phyloP scores from a whole-genome alignment of 2,888 invertebrate genomes.

The Nephrotoma guestfalica region DNA sequence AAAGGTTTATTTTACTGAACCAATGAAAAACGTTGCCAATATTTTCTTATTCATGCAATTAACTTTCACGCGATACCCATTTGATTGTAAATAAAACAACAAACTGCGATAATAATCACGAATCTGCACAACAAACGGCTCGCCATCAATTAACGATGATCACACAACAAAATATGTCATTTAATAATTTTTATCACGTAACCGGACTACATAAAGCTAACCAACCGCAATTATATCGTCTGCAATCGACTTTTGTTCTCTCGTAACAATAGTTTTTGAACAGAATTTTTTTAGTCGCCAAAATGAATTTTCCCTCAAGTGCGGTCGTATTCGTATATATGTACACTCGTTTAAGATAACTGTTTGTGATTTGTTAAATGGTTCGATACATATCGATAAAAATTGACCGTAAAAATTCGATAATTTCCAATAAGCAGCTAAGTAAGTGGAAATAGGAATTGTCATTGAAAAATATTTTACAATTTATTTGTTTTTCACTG shows the following conservation, averaged over 20 bases:
- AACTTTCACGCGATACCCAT: not conserved
- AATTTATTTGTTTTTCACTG: not conserved
- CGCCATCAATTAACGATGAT: not conserved
- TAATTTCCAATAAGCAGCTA: not conserved
- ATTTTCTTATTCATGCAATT: not conserved
- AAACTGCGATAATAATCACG: not conserved
- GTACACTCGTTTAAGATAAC: not conserved
- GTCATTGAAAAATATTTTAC: not conserved
- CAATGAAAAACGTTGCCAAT: too few relatives aligned
- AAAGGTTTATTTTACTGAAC: too few relatives aligned
- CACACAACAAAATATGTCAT: not conserved
- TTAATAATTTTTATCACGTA: not conserved
- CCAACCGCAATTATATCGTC: not conserved
- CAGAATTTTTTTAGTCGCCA: not conserved
- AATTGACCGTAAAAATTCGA: not conserved
- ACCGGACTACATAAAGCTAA: not conserved
- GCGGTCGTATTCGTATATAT: not conserved
- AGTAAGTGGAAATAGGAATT: not conserved
- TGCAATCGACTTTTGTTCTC: not conserved
- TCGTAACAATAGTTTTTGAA: not conserved
- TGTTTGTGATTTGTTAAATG: not conserved
- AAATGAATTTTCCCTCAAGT: not conserved
- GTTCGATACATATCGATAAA: not conserved
- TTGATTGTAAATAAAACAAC: not conserved
- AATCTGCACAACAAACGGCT: not conserved